Conservation (phyloP, 2,888 invertebrate species). For the Eretmocerus hayati region DNA sequence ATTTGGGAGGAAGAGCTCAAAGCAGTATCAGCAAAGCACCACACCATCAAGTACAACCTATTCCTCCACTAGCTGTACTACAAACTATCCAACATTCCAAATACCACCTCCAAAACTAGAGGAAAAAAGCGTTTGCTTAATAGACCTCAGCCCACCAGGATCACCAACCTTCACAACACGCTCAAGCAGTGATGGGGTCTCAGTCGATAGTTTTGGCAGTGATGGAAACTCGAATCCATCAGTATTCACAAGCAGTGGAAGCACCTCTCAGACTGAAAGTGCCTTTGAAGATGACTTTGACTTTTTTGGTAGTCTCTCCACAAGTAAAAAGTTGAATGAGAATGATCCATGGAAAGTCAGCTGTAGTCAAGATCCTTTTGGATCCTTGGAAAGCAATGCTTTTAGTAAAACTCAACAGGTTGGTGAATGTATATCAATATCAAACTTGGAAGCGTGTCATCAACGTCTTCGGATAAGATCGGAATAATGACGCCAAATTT, state of each 20-base stretch:
- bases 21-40: conserved; percentile 17
- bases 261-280: conserved; percentile 66
- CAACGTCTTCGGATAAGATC: too few species aligned
- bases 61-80: conserved; percentile 20
- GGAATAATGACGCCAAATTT: too few species aligned
- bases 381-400: conserved; percentile 38
- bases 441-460: too few species aligned
- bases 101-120: conserved; percentile 23
- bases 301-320: conserved; percentile 54
- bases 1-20: conserved; percentile 31
- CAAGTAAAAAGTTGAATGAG: conserved; percentile 45
- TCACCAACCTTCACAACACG: conserved; percentile 69
- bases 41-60: neutral
- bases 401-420: conserved; percentile 13
- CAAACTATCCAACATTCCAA: conserved; percentile 23
- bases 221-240: conserved; percentile 60
- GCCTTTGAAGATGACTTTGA: conserved; percentile 82
- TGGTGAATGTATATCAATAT: too few species aligned
- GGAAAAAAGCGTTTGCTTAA: conserved; percentile 50
- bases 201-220: conserved; percentile 69
- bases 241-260: conserved; percentile 54
- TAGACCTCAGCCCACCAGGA: conserved; percentile 68
- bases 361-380: conserved; percentile 51
- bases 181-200: conserved; percentile 68
- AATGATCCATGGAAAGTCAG: conserved; percentile 51